phyloP scores from a whole-genome alignment of 2,888 invertebrate species.

The Drosophila anomalata region DNA sequence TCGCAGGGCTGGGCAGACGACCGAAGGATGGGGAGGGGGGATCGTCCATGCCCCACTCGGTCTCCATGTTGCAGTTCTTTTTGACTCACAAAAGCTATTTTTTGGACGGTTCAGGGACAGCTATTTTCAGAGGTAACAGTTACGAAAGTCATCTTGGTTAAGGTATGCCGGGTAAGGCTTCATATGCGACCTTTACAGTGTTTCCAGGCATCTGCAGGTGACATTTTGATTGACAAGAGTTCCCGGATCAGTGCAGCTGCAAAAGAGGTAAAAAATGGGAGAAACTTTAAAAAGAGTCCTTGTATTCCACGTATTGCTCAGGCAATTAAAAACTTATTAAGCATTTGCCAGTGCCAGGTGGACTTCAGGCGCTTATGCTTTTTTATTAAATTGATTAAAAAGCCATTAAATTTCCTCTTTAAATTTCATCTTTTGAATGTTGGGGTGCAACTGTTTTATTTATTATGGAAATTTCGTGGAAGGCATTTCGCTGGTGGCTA shows the following conservation, averaged over 20 bases:
- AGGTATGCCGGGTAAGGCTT: background rate
- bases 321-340: background rate
- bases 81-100: background rate
- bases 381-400: background rate
- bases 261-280: background rate
- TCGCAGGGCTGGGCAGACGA: conserved; percentile 20
- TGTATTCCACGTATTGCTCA: background rate
- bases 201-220: background rate
- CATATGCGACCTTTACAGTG: background rate
- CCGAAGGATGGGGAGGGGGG: conserved; percentile 3
- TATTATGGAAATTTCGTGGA: background rate
- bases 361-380: background rate
- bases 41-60: conserved; percentile 28
- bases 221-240: background rate
- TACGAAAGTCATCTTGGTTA: conserved; percentile 1
- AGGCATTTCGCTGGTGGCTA: background rate
- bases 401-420: background rate
- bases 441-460: background rate
- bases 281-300: background rate
- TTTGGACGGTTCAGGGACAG: conserved; percentile 4
- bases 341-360: background rate
- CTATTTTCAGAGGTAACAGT: background rate
- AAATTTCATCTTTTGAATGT: background rate
- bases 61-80: background rate
- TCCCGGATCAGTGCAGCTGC: conserved; percentile 5